Evolutionary conservation across 2,888 invertebrate genomes (phyloP).

Genomic region (Boloria selene): DNA sequence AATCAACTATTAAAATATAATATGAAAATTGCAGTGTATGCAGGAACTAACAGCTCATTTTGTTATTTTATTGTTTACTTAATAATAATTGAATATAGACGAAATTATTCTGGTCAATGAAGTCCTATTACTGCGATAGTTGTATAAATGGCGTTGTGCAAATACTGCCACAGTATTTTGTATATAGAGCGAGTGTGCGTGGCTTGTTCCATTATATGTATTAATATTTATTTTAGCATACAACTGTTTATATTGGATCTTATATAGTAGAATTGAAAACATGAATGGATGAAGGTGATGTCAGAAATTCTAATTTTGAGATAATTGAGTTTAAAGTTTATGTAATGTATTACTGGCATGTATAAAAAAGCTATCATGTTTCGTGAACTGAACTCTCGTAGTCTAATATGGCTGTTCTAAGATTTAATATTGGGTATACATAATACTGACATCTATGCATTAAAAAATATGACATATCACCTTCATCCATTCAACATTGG

Average conservation of each 20-base stretch:
- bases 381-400: no score
- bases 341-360: no score
- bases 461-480: no score
- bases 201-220: constrained; percentile 57
- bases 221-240: constrained; percentile 61
- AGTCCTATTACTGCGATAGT: constrained; percentile 63
- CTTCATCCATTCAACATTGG: no score
- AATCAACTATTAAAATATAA: not conserved
- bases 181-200: constrained; percentile 56
- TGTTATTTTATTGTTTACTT: constrained; percentile 57
- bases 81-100: constrained; percentile 59
- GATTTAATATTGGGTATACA: no score
- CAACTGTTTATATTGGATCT: constrained; percentile 28
- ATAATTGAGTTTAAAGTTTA: no score
- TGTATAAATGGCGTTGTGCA: constrained; percentile 49
- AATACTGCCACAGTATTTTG: constrained; percentile 53
- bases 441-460: no score
- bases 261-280: not conserved
- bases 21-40: constrained; percentile 31
- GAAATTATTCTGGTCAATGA: constrained; percentile 72
- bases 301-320: no score
- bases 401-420: no score
- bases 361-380: no score
- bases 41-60: constrained; percentile 43
- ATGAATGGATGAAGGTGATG: no score